Evolutionary conservation across 2,113 vertebrate species (phyloP), one percentile per base, ranked within the genome.

Genomic region (Perca flavescens): DNA sequence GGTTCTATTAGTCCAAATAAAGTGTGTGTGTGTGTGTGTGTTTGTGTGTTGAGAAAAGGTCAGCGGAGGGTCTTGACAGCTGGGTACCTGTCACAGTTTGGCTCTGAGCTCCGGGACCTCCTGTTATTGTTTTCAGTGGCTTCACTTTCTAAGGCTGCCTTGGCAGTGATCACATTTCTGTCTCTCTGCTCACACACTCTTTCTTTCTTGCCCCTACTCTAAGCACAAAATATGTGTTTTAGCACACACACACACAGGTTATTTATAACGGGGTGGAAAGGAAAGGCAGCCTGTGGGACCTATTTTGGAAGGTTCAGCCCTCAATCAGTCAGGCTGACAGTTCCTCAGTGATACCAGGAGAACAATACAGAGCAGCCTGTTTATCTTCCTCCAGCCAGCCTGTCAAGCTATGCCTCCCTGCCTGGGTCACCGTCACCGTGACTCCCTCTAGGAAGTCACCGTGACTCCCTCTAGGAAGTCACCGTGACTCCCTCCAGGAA

Each of bases 261-360:
- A 95, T 95, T 94, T 94, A 94, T 95, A 95, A 86, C 71, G 58
- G 86, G 84, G 89, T 88, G 84, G 83, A 80, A 49, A 86, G 88
- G 88, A 77, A 86, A 86, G 87, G 87, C 91, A 83, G 83, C 11
- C 22, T 0, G 36, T 40, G 8, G 79, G 36, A 60, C 57, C 91
- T 95, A 95, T 95, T 95, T 94, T 89, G 78, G 91, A 92, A 88
- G 84, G 84, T 65, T 43, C 36, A 76, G 65, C 78, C 68, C 82
- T 94, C 90, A 91, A 92, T 95, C 93, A 91, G 71, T 89, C 87
- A 76, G 73, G 54, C 74, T 88, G 90, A 92, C 88, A 84, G 91
- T 74, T 88, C 77, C 83, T 86, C 77, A 64, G 88, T 87, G 88
- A 94, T 87, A 94, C 74, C 77, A 60, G 79, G 34, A 90, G 88